A percentile compares a stretch with the other conserved stretches of the same genome.
Evolutionary conservation across 2,113 vertebrate genomes (phyloP).

Genomic region (Pseudorasbora parva): DNA sequence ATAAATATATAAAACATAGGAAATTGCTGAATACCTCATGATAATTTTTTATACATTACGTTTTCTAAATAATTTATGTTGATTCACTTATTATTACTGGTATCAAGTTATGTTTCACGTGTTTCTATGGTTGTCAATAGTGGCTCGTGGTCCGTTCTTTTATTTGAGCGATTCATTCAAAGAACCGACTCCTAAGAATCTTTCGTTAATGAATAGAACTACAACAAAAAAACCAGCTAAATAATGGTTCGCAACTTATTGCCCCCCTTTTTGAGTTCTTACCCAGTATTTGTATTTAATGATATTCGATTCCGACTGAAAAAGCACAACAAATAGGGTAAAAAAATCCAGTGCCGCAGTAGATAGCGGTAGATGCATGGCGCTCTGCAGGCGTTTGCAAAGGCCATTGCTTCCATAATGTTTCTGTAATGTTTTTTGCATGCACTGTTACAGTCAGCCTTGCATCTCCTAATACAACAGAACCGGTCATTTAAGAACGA

Average conservation of each 20-base stretch:
- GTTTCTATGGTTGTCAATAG: background rate
- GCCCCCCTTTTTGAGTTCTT: background rate
- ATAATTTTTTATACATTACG: background rate
- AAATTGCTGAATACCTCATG: background rate
- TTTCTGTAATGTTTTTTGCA: background rate
- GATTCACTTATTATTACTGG: too few relatives aligned
- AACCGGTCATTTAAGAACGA: background rate
- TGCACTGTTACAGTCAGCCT: background rate
- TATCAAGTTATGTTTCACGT: background rate
- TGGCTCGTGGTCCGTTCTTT: background rate
- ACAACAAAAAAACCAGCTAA: background rate
- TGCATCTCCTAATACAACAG: background rate
- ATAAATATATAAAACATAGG: background rate
- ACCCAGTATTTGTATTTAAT: background rate
- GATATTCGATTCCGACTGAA: background rate
- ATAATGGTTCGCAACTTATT: too few relatives aligned
- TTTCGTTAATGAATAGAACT: background rate
- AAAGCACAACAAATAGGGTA: background rate
- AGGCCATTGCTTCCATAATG: slow-evolving; percentile 5
- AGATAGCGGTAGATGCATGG: background rate
- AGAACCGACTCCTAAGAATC: background rate
- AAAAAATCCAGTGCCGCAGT: background rate
- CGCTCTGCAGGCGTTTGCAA: slow-evolving; percentile 11
- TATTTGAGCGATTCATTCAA: background rate
- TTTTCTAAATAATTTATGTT: too few relatives aligned